These are phyloP conservation scores for Conistra vaccinii DNA, from an alignment of 2,888 invertebrate species.

Conservation along the genomic window DNA sequence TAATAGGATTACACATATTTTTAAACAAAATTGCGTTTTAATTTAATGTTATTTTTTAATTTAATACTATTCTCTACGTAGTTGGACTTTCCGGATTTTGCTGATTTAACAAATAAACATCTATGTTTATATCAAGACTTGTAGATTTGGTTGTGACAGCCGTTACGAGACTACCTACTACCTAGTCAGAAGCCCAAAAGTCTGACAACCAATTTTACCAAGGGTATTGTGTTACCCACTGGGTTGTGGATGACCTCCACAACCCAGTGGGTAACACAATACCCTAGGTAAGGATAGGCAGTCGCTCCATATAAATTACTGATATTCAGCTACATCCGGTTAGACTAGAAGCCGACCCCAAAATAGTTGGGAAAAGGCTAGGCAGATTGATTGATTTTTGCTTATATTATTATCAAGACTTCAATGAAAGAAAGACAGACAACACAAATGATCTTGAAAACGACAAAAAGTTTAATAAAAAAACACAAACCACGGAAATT, in stretches of 20 bases:
- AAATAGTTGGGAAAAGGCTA: not conserved
- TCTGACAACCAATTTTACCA: not conserved
- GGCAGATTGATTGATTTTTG: not conserved
- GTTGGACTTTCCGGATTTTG: not conserved
- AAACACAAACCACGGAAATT: not conserved
- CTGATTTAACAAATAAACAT: not conserved
- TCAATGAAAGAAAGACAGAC: not conserved
- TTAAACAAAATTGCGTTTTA: conserved; percentile 1
- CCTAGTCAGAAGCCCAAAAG: not conserved
- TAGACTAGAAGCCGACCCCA: not conserved
- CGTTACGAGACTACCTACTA: too few species aligned
- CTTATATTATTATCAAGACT: not conserved
- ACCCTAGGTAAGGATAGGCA: too few species aligned
- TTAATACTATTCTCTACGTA: not conserved
- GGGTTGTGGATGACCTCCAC: not conserved
- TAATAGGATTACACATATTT: conserved; percentile 3
- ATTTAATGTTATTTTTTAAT: not conserved
- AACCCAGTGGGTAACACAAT: too few species aligned
- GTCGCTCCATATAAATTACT: not conserved
- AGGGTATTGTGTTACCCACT: not conserved
- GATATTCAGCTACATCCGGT: not conserved
- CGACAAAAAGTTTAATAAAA: not conserved
- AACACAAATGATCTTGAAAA: not conserved
- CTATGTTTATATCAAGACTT: not conserved
- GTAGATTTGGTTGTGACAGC: not conserved